These are phyloP conservation scores for Sylvia atricapilla DNA, from an alignment of 2,113 vertebrate genomes.

Conservation along the genomic window DNA sequence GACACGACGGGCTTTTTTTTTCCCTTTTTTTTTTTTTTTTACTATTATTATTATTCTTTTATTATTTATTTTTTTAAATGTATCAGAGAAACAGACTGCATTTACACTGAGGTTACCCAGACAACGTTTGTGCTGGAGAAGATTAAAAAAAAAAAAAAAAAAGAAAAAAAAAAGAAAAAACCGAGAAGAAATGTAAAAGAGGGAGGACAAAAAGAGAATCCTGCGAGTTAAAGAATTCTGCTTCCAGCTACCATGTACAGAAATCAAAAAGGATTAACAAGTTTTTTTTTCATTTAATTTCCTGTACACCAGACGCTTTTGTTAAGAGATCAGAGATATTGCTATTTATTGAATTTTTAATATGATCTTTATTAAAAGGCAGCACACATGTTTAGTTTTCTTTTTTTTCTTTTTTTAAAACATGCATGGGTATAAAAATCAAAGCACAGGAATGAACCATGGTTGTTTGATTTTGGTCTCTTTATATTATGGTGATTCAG, in stretches of 20 bases:
- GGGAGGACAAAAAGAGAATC: conserved; percentile 58
- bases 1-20: conserved; percentile 4
- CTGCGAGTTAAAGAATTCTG: conserved; percentile 76
- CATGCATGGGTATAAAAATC: conserved; percentile 78
- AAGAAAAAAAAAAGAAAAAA: neutral
- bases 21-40: conserved; percentile 15
- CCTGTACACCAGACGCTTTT: conserved; percentile 84
- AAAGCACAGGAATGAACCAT: conserved; percentile 70
- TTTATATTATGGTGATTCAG: conserved; percentile 59
- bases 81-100: conserved; percentile 65
- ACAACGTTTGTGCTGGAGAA: conserved; percentile 72
- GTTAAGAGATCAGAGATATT: conserved; percentile 88
- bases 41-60: conserved; percentile 51
- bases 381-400: conserved; percentile 77
- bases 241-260: conserved; percentile 81
- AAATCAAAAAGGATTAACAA: conserved; percentile 87
- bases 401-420: neutral
- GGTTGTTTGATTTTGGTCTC: conserved; percentile 68
- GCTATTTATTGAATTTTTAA: conserved; percentile 88
- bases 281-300: conserved; percentile 80
- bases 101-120: conserved; percentile 74
- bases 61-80: conserved; percentile 66
- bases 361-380: conserved; percentile 87
- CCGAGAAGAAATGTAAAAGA: conserved; percentile 61
- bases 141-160: conserved; percentile 41